phyloP scores from a whole-genome alignment of 2,888 invertebrate genomes.

The Ormia ochracea region DNA sequence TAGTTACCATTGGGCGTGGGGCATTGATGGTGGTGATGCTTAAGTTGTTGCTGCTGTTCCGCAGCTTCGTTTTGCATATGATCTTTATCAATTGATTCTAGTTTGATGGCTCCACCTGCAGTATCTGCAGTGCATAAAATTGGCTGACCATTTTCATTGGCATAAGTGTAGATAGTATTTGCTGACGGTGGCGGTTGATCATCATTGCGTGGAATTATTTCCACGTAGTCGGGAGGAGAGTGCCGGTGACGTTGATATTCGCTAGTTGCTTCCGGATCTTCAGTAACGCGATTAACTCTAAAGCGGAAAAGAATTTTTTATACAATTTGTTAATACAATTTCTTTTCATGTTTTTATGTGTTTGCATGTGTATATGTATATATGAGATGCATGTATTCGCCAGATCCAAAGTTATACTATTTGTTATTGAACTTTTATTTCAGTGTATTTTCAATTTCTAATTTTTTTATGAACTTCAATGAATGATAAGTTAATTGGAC shows the following conservation, averaged over 20 bases:
- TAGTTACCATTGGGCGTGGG: constrained; percentile 70
- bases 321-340: not conserved
- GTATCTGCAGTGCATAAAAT: constrained; percentile 70
- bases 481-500: too few relatives aligned
- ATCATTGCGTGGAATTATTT: constrained; percentile 72
- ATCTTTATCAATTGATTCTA: constrained; percentile 73
- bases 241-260: constrained; percentile 71
- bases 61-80: constrained; percentile 65
- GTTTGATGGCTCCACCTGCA: constrained; percentile 69
- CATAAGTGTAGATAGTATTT: constrained; percentile 69
- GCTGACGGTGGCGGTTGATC: constrained; percentile 68
- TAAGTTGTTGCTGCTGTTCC: constrained; percentile 65
- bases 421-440: too few relatives aligned
- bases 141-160: constrained; percentile 68
- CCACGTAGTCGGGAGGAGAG: constrained; percentile 71
- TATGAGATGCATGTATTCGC: too few relatives aligned
- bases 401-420: too few relatives aligned
- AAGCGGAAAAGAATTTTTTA: not conserved
- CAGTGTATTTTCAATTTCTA: too few relatives aligned
- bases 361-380: too few relatives aligned
- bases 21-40: constrained; percentile 70
- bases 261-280: constrained; percentile 64
- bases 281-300: constrained; percentile 70
- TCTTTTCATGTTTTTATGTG: too few relatives aligned
- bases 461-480: too few relatives aligned